These are phyloP conservation scores for fruit fly (Drosophila melanogaster) DNA, from an alignment of 1,140 invertebrate species.

Conservation along the genomic window DNA sequence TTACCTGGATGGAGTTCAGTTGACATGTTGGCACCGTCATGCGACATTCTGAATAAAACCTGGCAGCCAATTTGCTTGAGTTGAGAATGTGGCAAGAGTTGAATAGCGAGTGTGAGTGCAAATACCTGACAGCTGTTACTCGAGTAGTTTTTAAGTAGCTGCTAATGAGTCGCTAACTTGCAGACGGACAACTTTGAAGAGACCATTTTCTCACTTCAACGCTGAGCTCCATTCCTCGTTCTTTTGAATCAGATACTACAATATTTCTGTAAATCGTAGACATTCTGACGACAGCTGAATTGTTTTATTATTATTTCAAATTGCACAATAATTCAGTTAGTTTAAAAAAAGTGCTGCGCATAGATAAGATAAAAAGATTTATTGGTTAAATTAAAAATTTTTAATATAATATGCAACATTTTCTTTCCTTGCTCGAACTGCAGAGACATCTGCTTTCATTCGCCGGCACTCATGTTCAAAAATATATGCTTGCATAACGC, in stretches of 20 bases:
- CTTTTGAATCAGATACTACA: background rate
- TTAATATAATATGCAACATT: background rate
- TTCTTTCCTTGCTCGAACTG: background rate
- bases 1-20: slow-evolving; percentile 65
- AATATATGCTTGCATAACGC: slow-evolving; percentile 33
- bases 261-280: background rate
- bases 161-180: slow-evolving; percentile 71
- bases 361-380: too few species aligned
- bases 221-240: slow-evolving; percentile 6
- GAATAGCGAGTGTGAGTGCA: slow-evolving; percentile 10
- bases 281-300: background rate
- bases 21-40: slow-evolving; percentile 75
- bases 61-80: slow-evolving; percentile 7
- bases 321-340: background rate
- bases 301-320: background rate
- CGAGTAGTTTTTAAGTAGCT: slow-evolving; percentile 79
- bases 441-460: slow-evolving; percentile 27
- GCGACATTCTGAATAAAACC: slow-evolving; percentile 61
- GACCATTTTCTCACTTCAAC: slow-evolving; percentile 20
- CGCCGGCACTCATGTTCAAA: slow-evolving; percentile 30
- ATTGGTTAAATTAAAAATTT: too few species aligned
- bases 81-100: slow-evolving; percentile 8
- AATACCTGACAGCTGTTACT: slow-evolving; percentile 72
- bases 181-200: slow-evolving; percentile 36
- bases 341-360: background rate